These are phyloP conservation scores for Phthorimaea operculella DNA, from an alignment of 1,140 invertebrate species.

Conservation along the genomic window DNA sequence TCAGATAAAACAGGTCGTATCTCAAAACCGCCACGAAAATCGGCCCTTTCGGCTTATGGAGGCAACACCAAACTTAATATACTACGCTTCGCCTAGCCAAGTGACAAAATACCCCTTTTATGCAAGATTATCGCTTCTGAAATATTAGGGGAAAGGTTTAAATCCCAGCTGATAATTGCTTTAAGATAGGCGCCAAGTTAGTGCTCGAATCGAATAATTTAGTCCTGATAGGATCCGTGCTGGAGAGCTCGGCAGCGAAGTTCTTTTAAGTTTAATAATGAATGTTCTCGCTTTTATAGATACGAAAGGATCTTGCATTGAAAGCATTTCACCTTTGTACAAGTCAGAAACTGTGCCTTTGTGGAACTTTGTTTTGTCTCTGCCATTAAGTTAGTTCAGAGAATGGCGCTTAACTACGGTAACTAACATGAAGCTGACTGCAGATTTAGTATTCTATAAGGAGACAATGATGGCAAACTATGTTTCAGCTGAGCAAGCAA, in stretches of 20 bases:
- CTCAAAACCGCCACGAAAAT: not conserved
- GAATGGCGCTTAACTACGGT: not conserved
- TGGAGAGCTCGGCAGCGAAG: conserved; percentile 10
- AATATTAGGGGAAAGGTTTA: conserved; percentile 9
- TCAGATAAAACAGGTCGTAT: conserved; percentile 1
- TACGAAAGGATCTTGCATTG: not conserved
- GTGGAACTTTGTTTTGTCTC: not conserved
- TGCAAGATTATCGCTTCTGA: conserved; percentile 4
- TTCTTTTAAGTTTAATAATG: conserved; percentile 14
- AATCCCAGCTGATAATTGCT: conserved; percentile 22
- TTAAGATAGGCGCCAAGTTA: conserved; percentile 20
- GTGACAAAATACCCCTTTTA: conserved; percentile 1
- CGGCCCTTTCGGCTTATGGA: not conserved
- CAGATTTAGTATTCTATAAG: not conserved
- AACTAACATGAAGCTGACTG: conserved; percentile 1
- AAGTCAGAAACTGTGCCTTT: not conserved
- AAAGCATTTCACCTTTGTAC: not conserved
- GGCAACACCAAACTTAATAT: conserved; percentile 1
- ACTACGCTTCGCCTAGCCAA: not conserved
- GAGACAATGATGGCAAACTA: conserved; percentile 1
- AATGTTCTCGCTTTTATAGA: not conserved
- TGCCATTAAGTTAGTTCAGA: not conserved
- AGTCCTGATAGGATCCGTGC: conserved; percentile 14
- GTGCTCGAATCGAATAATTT: conserved; percentile 15
- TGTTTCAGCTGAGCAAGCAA: conserved; percentile 11